Evolutionary conservation across 1,140 invertebrate genomes (phyloP).

Genomic region (Dryas iulia): DNA sequence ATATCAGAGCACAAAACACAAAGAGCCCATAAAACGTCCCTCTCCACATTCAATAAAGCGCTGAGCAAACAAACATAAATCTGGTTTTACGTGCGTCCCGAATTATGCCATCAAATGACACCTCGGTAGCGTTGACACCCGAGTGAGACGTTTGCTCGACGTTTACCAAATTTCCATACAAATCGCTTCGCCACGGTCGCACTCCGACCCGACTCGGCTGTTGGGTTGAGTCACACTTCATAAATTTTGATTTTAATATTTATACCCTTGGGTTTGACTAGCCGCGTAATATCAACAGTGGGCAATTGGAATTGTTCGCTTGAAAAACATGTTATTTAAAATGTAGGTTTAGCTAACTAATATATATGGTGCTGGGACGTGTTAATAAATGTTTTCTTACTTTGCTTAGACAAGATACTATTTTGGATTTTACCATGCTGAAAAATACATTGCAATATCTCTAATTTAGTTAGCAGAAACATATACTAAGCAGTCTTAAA

Average conservation of each 20-base stretch:
- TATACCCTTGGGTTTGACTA: conserved; percentile 41
- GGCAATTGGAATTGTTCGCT: background rate
- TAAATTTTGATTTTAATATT: conserved; percentile 78
- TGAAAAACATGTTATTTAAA: background rate
- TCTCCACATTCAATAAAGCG: conserved; percentile 68
- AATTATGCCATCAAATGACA: conserved; percentile 74
- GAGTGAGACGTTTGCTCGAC: conserved; percentile 49
- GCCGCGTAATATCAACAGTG: conserved; percentile 35
- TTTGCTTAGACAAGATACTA: background rate
- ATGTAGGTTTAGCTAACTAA: background rate
- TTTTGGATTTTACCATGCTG: too few relatives aligned
- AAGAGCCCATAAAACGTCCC: conserved; percentile 49
- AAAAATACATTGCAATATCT: too few relatives aligned
- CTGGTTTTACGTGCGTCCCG: conserved; percentile 68
- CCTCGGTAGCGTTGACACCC: conserved; percentile 55
- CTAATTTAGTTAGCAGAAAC: too few relatives aligned
- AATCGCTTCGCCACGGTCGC: conserved; percentile 65
- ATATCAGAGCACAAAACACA: conserved; percentile 32
- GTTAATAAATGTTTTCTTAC: background rate
- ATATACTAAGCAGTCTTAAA: too few relatives aligned
- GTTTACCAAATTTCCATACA: conserved; percentile 70
- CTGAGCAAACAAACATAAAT: conserved; percentile 69
- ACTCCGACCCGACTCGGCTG: conserved; percentile 21
- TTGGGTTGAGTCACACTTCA: conserved; percentile 56
- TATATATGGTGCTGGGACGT: background rate